Evolutionary conservation across 30 jellyfish, hydroid and myxozoan species (phyloP).

Genomic region (Aurelia aurita complex sp. Pacific): DNA sequence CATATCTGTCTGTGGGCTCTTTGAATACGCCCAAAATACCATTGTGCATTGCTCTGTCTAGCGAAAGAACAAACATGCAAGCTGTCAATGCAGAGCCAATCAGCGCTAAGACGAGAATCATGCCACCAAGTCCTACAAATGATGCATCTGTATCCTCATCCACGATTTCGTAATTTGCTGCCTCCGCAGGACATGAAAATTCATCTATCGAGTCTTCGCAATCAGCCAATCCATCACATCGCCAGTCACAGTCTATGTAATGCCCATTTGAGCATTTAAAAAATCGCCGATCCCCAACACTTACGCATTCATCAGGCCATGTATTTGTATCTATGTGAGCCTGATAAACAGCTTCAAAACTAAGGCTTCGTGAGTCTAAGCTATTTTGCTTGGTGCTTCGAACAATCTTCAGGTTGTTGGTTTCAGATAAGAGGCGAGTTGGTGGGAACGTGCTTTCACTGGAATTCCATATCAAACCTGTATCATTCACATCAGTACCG

Average conservation of each 20-base stretch:
- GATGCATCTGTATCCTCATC: conserved; percentile 1
- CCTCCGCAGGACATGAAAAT: conserved; percentile 32
- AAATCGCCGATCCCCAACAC: conserved; percentile 49
- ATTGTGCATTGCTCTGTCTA: neutral
- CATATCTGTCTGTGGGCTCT: neutral
- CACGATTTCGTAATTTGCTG: neutral
- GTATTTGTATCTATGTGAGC: conserved; percentile 35
- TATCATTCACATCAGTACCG: conserved; percentile 9
- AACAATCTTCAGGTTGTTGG: conserved; percentile 32
- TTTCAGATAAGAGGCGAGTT: conserved; percentile 1
- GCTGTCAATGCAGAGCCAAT: conserved; percentile 14
- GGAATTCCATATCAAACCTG: conserved; percentile 47
- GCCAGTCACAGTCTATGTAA: conserved; percentile 74
- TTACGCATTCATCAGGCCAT: conserved; percentile 47
- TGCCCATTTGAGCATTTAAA: conserved; percentile 81
- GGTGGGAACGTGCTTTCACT: conserved; percentile 45
- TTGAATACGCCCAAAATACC: neutral
- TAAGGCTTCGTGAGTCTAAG: conserved; percentile 8
- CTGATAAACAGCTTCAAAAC: conserved; percentile 62
- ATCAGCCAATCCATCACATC: conserved; percentile 82
- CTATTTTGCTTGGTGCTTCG: conserved; percentile 5
- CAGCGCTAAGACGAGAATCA: conserved; percentile 7
- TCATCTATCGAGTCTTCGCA: conserved; percentile 85
- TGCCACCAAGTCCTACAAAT: neutral
- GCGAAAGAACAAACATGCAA: conserved; percentile 4